phyloP scores from a whole-genome alignment of 2,888 invertebrate species.

The Ormyrus nitidulus region DNA sequence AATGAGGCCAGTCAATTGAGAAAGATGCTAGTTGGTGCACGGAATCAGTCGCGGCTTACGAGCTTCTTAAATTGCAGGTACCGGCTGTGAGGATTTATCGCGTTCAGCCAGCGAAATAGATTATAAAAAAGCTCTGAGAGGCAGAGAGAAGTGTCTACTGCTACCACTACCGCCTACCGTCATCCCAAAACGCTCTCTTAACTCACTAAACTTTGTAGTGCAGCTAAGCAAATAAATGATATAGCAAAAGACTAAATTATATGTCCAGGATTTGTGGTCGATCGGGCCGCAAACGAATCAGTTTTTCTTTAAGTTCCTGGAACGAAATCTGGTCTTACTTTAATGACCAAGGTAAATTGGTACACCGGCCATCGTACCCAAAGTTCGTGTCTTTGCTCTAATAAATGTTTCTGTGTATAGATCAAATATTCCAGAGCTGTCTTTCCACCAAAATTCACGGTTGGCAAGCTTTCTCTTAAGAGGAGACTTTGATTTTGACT shows the following conservation, averaged over 20 bases:
- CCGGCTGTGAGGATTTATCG: slow-evolving; percentile 73
- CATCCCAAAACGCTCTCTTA: slow-evolving; percentile 62
- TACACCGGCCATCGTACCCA: slow-evolving; percentile 57
- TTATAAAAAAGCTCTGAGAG: slow-evolving; percentile 16
- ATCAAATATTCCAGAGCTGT: slow-evolving; percentile 26
- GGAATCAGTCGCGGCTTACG: slow-evolving; percentile 27
- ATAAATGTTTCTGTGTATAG: slow-evolving; percentile 55
- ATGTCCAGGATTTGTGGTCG: slow-evolving; percentile 68
- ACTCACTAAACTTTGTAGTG: slow-evolving; percentile 55
- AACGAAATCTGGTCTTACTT: slow-evolving; percentile 64
- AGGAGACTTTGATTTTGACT: slow-evolving; percentile 9
- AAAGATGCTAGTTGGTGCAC: background rate
- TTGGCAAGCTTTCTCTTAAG: slow-evolving; percentile 5
- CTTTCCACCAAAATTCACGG: slow-evolving; percentile 36
- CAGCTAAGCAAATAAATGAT: slow-evolving; percentile 64
- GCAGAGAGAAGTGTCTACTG: slow-evolving; percentile 53
- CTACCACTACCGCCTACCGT: slow-evolving; percentile 64
- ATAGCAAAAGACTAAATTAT: slow-evolving; percentile 64
- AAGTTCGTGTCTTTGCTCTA: slow-evolving; percentile 27
- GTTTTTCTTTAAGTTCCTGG: slow-evolving; percentile 61
- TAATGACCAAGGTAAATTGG: slow-evolving; percentile 67
- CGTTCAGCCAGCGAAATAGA: slow-evolving; percentile 63
- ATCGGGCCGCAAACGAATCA: slow-evolving; percentile 62
- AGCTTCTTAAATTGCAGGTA: slow-evolving; percentile 70
- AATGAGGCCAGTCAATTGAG: slow-evolving; percentile 14